Conservation (phyloP, 2,797 vertebrate genomes). For the Malacoctenus gilli region DNA sequence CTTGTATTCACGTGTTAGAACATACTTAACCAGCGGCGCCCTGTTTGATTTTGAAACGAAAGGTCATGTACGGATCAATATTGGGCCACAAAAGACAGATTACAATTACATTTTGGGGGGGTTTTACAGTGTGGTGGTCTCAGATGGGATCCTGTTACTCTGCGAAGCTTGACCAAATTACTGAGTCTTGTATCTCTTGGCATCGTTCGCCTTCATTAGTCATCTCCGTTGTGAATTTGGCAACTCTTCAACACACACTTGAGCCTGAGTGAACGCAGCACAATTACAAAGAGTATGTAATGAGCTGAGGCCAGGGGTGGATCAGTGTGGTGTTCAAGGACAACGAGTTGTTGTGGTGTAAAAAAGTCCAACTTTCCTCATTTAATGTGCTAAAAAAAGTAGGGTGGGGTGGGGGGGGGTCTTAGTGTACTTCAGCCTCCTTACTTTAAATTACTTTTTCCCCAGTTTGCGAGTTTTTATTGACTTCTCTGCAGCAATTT, state of each 20-base stretch:
- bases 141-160: conserved; percentile 28
- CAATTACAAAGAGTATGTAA: conserved; percentile 33
- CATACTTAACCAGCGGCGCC: conserved; percentile 56
- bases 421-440: too few relatives aligned
- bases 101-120: conserved; percentile 38
- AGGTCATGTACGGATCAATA: conserved; percentile 61
- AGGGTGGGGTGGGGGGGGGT: conserved; percentile 18
- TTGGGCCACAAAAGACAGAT: conserved; percentile 17
- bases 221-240: conserved; percentile 32
- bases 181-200: conserved; percentile 35
- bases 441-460: too few relatives aligned
- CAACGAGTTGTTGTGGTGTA: conserved; percentile 13
- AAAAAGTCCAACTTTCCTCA: conserved; percentile 21
- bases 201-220: conserved; percentile 51
- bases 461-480: too few relatives aligned
- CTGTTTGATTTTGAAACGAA: conserved; percentile 57
- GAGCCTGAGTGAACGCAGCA: conserved; percentile 31
- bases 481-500: too few relatives aligned
- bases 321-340: conserved; percentile 42
- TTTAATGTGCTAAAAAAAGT: conserved; percentile 48
- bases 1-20: conserved; percentile 51
- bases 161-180: conserved; percentile 32
- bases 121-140: conserved; percentile 28
- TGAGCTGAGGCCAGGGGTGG: conserved; percentile 25
- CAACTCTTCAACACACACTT: conserved; percentile 38